These are phyloP conservation scores for Brachyrhaphis roseni DNA, from an alignment of 2,797 vertebrate species.

Conservation along the genomic window DNA sequence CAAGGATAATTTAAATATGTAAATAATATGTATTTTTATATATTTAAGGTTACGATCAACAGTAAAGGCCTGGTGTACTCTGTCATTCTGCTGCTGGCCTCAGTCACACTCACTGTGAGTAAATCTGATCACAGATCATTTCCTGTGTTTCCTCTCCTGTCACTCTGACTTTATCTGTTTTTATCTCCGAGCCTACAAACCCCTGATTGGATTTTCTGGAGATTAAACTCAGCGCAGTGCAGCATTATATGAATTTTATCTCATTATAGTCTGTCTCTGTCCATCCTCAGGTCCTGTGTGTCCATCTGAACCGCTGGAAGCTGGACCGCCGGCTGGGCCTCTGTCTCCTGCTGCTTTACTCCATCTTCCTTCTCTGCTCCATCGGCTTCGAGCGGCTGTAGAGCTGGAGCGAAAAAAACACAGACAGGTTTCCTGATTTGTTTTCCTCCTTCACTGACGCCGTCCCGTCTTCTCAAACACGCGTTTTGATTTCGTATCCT, in stretches of 20 bases:
- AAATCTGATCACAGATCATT: constrained; percentile 1
- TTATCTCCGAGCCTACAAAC: constrained; percentile 1
- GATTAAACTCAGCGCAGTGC: neutral
- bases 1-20: neutral
- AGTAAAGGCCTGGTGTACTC: constrained; percentile 85
- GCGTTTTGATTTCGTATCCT: constrained; percentile 37
- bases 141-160: neutral
- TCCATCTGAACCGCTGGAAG: constrained; percentile 84
- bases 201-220: neutral
- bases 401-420: constrained; percentile 19
- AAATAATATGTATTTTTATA: neutral
- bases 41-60: constrained; percentile 83
- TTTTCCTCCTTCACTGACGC: constrained; percentile 45
- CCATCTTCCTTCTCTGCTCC: constrained; percentile 83
- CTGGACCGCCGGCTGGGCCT: constrained; percentile 82
- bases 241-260: constrained; percentile 9
- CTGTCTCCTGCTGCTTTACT: constrained; percentile 79
- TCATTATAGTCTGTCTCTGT: neutral
- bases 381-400: constrained; percentile 81
- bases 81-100: constrained; percentile 83
- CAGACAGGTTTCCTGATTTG: constrained; percentile 10
- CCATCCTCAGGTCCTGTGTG: constrained; percentile 78
- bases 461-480: constrained; percentile 37
- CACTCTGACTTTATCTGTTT: constrained; percentile 13
- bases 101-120: constrained; percentile 84